These are phyloP conservation scores for Vulpes vulpes DNA, from an alignment of 2,113 vertebrate genomes.

Conservation along the genomic window DNA sequence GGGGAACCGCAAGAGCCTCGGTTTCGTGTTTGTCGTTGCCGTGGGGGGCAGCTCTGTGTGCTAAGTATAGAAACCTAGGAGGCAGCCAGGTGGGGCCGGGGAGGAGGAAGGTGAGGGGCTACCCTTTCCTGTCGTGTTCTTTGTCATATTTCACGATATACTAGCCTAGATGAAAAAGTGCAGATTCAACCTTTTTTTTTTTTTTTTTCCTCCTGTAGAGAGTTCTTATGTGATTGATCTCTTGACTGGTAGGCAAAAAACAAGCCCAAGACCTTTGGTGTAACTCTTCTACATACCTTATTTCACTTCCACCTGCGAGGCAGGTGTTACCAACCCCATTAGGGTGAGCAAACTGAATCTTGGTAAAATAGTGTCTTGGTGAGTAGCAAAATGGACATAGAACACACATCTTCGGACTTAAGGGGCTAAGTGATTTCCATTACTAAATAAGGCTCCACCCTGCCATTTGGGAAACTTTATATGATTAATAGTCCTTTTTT, in stretches of 20 bases:
- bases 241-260: background rate
- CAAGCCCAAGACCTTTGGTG: background rate
- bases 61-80: conserved; percentile 61
- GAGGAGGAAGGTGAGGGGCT: conserved; percentile 32
- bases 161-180: conserved; percentile 37
- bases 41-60: background rate
- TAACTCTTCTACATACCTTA: background rate
- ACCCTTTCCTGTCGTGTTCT: conserved; percentile 43
- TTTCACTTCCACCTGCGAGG: conserved; percentile 3
- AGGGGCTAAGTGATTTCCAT: background rate
- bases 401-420: background rate
- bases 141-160: background rate
- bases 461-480: conserved; percentile 24
- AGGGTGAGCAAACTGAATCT: conserved; percentile 23
- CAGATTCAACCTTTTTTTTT: background rate
- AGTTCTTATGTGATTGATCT: background rate
- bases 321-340: background rate
- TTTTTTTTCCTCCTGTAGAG: background rate
- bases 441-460: background rate
- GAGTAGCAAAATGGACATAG: conserved; percentile 1
- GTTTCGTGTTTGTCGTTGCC: background rate
- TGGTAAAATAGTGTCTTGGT: background rate
- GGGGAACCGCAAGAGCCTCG: background rate
- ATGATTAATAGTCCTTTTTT: conserved; percentile 9
- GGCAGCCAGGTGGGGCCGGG: background rate